Conservation (phyloP, 2,888 invertebrate species). For the Ormyrus labotus region DNA sequence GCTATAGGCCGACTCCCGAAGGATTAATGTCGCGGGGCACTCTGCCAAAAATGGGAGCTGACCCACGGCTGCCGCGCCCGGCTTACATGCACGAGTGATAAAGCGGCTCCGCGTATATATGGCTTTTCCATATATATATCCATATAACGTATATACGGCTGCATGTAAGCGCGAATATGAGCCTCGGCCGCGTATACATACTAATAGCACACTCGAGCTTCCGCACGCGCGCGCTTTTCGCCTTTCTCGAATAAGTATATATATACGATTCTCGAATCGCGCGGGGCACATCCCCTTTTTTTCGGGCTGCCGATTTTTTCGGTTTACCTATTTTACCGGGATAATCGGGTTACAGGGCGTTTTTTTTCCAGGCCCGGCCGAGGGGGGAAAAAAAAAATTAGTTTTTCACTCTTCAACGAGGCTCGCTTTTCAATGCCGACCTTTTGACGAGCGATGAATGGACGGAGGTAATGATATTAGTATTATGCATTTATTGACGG, state of each 20-base stretch:
- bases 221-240: not conserved
- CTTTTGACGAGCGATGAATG: too few relatives aligned
- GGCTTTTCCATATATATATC: too few relatives aligned
- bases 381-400: too few relatives aligned
- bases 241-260: not conserved
- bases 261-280: not conserved
- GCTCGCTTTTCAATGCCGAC: too few relatives aligned
- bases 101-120: conserved; percentile 7
- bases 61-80: not conserved
- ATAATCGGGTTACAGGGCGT: too few relatives aligned
- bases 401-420: too few relatives aligned
- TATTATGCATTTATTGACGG: too few relatives aligned
- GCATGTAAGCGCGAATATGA: not conserved
- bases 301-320: too few relatives aligned
- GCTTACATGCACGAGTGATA: conserved; percentile 42
- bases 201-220: conserved; percentile 39
- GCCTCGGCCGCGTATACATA: conserved; percentile 28
- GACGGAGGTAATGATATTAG: too few relatives aligned
- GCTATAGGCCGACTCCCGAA: conserved; percentile 63
- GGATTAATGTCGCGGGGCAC: conserved; percentile 71
- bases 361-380: too few relatives aligned
- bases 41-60: conserved; percentile 67
- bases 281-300: too few relatives aligned
- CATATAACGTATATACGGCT: not conserved
- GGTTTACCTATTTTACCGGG: too few relatives aligned